phyloP scores from a whole-genome alignment of 2,113 vertebrate genomes.

The Promerops cafer region DNA sequence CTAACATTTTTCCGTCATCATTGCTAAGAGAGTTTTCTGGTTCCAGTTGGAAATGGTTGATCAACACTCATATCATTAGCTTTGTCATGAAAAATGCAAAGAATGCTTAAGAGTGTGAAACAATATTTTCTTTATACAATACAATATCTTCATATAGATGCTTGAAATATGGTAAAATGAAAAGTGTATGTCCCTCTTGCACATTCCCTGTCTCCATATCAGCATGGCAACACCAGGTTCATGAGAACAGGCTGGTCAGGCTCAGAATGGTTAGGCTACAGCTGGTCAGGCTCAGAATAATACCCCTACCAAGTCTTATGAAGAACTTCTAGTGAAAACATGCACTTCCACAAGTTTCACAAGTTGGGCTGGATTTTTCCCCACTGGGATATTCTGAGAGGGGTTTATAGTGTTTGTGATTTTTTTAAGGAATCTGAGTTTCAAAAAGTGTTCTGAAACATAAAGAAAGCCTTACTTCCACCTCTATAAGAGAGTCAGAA shows the following conservation, averaged over 20 bases:
- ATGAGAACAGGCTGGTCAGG: neutral
- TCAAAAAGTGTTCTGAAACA: neutral
- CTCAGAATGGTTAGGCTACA: neutral
- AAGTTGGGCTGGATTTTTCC: fast-evolving
- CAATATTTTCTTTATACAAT: neutral
- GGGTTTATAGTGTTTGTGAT: neutral
- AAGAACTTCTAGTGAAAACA: neutral
- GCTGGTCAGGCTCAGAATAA: neutral
- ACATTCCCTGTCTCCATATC: neutral
- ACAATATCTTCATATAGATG: neutral
- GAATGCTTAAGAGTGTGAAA: neutral
- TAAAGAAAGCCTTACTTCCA: neutral
- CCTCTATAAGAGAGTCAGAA: neutral
- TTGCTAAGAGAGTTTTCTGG: neutral
- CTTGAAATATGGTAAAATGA: neutral
- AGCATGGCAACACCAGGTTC: neutral
- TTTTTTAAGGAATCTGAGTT: neutral
- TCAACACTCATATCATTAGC: neutral
- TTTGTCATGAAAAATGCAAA: neutral
- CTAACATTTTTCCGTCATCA: neutral
- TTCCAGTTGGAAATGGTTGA: neutral
- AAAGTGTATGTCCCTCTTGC: neutral
- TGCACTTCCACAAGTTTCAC: neutral
- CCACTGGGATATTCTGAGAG: neutral
- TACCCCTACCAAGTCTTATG: neutral